phyloP scores from a whole-genome alignment of 2,888 invertebrate genomes.

The Argyra leucocephala region DNA sequence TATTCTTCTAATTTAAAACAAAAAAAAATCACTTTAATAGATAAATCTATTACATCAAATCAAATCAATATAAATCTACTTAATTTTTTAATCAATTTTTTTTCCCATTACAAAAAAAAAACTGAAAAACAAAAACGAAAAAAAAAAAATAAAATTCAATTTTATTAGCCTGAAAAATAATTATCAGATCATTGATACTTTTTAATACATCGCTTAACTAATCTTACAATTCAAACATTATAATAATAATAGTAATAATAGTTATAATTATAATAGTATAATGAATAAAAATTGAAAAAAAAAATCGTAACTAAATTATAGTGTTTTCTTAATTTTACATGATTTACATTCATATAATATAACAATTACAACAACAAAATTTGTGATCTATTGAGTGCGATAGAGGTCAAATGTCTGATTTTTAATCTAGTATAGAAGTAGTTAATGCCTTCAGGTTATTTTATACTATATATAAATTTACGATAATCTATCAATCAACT shows the following conservation, averaged over 20 bases:
- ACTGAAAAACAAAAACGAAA: no score
- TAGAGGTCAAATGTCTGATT: neutral
- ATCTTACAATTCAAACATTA: neutral
- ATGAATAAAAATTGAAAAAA: neutral
- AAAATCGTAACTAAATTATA: neutral
- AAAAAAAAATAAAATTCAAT: neutral
- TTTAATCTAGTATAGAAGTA: neutral
- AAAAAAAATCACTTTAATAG: no score
- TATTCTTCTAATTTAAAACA: no score
- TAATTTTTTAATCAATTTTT: neutral
- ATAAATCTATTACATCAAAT: neutral
- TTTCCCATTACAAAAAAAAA: neutral
- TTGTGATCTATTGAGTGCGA: neutral
- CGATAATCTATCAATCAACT: neutral
- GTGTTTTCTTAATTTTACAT: neutral
- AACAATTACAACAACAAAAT: neutral
- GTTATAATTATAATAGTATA: no score
- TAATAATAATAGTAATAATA: neutral
- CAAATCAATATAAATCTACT: neutral
- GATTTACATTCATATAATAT: neutral
- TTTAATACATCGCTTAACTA: neutral
- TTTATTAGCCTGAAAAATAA: slow-evolving; percentile 3
- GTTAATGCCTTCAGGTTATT: neutral
- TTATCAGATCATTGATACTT: slow-evolving; percentile 1
- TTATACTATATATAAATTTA: neutral